These are phyloP conservation scores for Labia minor DNA, from an alignment of 2,888 invertebrate species.

Conservation along the genomic window DNA sequence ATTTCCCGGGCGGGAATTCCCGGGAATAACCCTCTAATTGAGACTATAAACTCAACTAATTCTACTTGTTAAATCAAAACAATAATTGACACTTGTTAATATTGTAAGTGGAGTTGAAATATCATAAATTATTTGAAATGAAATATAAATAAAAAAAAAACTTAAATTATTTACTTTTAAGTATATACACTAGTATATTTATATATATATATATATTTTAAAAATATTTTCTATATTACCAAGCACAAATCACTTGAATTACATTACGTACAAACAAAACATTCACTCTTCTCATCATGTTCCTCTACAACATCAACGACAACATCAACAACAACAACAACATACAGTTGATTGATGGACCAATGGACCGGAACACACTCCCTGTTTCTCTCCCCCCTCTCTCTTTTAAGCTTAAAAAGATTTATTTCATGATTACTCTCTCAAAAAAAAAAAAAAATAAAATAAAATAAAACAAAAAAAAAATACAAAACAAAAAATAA, in stretches of 20 bases:
- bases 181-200: too few species aligned
- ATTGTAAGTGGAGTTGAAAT: too few species aligned
- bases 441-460: neutral
- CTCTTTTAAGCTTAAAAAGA: too few species aligned
- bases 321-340: neutral
- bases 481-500: too few species aligned
- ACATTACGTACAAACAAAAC: neutral
- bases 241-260: neutral
- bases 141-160: too few species aligned
- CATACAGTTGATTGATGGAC: neutral
- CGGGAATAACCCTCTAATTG: too few species aligned
- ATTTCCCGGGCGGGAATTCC: too few species aligned
- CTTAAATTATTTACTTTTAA: too few species aligned
- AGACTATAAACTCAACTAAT: too few species aligned
- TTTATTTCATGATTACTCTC: constrained; percentile 7
- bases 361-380: neutral
- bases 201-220: neutral
- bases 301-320: neutral
- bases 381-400: neutral
- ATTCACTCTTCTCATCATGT: neutral
- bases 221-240: neutral
- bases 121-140: too few species aligned
- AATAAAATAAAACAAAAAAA: neutral
- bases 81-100: too few species aligned
- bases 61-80: too few species aligned